These are phyloP conservation scores for Sciurus niger DNA, from an alignment of 2,113 vertebrate species.

Conservation along the genomic window DNA sequence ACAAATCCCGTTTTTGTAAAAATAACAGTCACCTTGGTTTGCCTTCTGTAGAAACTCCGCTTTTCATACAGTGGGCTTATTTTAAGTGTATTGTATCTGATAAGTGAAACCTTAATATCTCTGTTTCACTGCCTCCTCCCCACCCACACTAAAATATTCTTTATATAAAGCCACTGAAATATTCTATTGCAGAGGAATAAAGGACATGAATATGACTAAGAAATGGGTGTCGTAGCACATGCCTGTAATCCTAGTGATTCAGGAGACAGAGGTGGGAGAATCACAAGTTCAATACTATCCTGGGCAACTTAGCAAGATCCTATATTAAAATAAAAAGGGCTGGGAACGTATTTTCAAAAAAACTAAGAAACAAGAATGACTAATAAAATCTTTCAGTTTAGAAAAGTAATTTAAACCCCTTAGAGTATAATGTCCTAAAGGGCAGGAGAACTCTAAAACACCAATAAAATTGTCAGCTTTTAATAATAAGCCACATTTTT, in stretches of 20 bases:
- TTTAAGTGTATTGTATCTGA: background rate
- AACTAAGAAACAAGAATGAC: background rate
- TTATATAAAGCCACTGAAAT: background rate
- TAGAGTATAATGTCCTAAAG: constrained; percentile 50
- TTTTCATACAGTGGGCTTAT: background rate
- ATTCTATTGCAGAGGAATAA: constrained; percentile 66
- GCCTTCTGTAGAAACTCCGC: background rate
- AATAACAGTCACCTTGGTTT: background rate
- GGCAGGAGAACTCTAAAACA: constrained; percentile 11
- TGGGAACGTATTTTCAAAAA: too few relatives aligned
- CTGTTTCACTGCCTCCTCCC: background rate
- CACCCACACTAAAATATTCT: background rate
- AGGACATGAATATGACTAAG: constrained; percentile 19
- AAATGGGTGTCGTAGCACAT: background rate
- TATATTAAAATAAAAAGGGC: too few relatives aligned
- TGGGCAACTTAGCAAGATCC: too few relatives aligned
- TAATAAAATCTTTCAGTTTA: constrained; percentile 58
- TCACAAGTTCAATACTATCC: too few relatives aligned
- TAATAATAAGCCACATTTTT: constrained; percentile 65
- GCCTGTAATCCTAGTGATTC: too few relatives aligned
- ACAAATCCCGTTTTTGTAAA: background rate
- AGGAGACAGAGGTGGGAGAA: too few relatives aligned
- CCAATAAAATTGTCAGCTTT: constrained; percentile 71
- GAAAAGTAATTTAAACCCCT: constrained; percentile 67
- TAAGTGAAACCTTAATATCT: background rate